These are phyloP conservation scores for Steatornis caripensis DNA, from an alignment of 2,113 vertebrate species.

Conservation along the genomic window DNA sequence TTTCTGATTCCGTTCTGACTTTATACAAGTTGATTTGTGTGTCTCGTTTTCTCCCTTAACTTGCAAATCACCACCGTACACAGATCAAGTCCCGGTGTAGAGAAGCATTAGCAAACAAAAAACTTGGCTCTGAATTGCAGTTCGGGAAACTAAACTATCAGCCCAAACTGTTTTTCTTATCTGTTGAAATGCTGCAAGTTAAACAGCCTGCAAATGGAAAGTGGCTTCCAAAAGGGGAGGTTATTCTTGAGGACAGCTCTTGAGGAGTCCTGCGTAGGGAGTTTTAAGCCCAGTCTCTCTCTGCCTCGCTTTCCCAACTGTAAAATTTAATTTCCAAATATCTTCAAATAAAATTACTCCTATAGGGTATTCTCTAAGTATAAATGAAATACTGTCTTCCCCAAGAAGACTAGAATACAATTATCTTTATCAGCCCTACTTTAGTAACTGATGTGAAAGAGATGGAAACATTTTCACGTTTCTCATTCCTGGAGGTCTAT, in stretches of 20 bases:
- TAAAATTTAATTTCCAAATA: neutral
- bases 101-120: neutral
- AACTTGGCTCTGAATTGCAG: neutral
- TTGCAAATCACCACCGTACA: neutral
- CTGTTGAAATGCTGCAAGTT: neutral
- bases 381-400: neutral
- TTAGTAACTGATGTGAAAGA: neutral
- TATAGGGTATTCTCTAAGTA: neutral
- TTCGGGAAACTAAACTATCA: neutral
- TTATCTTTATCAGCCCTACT: neutral
- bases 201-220: neutral
- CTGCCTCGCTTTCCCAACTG: neutral
- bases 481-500: neutral
- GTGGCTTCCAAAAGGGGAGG: neutral
- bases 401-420: neutral
- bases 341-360: neutral
- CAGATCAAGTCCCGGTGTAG: neutral
- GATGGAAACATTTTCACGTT: neutral
- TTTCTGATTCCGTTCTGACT: neutral
- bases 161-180: rapidly evolving
- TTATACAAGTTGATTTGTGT: neutral
- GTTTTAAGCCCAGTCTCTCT: neutral
- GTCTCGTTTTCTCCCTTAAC: neutral
- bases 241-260: neutral
- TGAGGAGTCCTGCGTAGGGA: neutral